These are phyloP conservation scores for Oceanodroma tethys DNA, from an alignment of 2,113 vertebrate genomes.

Conservation along the genomic window DNA sequence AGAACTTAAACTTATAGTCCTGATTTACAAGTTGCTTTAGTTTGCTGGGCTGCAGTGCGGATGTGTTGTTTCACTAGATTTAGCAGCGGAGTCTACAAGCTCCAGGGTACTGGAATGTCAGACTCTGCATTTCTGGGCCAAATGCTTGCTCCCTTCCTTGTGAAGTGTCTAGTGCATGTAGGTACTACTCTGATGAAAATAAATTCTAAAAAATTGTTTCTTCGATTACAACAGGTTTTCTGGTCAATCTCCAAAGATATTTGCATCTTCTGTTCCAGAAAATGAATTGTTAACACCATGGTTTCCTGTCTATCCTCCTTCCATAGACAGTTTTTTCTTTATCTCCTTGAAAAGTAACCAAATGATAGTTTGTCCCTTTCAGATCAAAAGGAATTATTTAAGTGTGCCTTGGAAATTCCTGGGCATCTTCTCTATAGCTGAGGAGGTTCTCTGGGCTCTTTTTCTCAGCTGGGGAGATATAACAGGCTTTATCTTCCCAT, in stretches of 20 bases:
- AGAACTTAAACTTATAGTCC: not conserved
- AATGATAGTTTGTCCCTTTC: not conserved
- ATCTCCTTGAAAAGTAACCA: not conserved
- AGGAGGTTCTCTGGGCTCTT: not conserved
- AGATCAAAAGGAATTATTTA: conserved; percentile 22
- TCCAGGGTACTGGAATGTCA: not conserved
- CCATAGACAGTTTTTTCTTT: not conserved
- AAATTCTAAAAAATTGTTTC: not conserved
- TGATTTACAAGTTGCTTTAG: not conserved
- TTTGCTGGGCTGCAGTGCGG: not conserved
- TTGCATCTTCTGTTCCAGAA: not conserved
- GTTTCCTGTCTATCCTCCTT: not conserved
- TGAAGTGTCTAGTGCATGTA: not conserved
- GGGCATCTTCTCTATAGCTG: not conserved
- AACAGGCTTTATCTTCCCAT: not conserved
- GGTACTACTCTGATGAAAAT: not conserved
- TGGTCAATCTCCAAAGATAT: not conserved
- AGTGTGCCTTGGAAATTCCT: not conserved
- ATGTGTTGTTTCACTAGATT: not conserved
- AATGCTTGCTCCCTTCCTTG: not conserved
- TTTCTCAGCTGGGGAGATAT: not conserved
- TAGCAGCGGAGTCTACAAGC: not conserved
- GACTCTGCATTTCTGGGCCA: not conserved
- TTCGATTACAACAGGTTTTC: not conserved
- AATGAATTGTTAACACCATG: not conserved